A percentile compares a stretch with the other conserved stretches of the same genome.
phyloP scores from a whole-genome alignment of 2,113 vertebrate genomes.

The Gnathonemus echidnorhynchus region DNA sequence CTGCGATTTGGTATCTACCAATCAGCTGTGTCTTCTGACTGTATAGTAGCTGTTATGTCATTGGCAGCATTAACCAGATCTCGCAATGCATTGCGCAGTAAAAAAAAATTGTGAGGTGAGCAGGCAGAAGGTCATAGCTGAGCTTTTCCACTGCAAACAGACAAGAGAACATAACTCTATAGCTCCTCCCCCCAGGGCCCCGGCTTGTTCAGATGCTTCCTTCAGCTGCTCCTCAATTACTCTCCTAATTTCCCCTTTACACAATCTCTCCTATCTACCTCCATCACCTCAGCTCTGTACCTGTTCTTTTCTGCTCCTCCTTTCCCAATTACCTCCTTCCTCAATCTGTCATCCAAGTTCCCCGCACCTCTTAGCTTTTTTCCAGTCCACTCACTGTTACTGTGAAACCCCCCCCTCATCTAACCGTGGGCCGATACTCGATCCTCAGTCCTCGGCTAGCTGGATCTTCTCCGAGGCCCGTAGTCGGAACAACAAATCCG shows the following conservation, averaged over 20 bases:
- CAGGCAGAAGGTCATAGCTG: not conserved
- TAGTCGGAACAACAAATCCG: not conserved
- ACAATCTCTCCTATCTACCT: conserved; percentile 35
- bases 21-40: not conserved
- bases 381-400: not conserved
- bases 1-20: not conserved
- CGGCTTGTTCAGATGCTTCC: conserved; percentile 17
- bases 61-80: not conserved
- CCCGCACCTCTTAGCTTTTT: not conserved
- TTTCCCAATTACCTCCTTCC: not conserved
- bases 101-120: not conserved
- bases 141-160: not conserved
- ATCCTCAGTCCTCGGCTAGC: not conserved
- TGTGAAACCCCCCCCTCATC: not conserved
- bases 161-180: not conserved
- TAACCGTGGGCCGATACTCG: no score
- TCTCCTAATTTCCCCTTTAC: not conserved
- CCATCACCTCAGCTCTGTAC: not conserved
- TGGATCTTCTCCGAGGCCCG: not conserved
- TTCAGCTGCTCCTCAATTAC: conserved; percentile 21
- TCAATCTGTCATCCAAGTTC: not conserved
- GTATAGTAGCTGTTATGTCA: not conserved
- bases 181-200: not conserved
- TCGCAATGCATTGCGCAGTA: not conserved
- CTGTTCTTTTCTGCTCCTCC: not conserved